Evolutionary conservation across 1,140 invertebrate genomes (phyloP).

Genomic region (Drosophila pseudoobscura): DNA sequence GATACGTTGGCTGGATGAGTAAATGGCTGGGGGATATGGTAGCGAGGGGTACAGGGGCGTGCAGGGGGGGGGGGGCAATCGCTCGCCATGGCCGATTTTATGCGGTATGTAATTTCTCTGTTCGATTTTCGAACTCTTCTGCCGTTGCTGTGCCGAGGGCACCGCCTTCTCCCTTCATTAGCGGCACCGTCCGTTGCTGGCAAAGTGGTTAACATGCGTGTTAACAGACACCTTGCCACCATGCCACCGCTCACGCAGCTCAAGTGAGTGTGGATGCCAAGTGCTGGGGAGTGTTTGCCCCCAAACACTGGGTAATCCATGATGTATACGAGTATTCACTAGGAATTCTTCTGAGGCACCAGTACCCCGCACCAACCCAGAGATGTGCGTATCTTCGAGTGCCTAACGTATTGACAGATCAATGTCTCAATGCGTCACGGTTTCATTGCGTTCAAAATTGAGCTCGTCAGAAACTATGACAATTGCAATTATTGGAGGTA

Average conservation of each 20-base stretch:
- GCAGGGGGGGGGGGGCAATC: conserved; percentile 10
- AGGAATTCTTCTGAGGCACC: conserved; percentile 41
- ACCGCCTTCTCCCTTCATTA: conserved; percentile 28
- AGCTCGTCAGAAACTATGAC: conserved; percentile 31
- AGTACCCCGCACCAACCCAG: background rate
- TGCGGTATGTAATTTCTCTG: conserved; percentile 41
- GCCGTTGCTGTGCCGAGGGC: conserved; percentile 5
- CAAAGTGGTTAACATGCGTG: conserved; percentile 64
- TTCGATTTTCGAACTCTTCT: conserved; percentile 39
- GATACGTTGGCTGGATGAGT: conserved; percentile 32
- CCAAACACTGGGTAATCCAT: conserved; percentile 38
- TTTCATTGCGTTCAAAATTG: conserved; percentile 51
- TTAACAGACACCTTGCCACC: conserved; percentile 47
- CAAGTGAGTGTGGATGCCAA: conserved; percentile 42
- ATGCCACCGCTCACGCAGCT: conserved; percentile 28
- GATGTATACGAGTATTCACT: conserved; percentile 28
- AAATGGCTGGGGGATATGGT: conserved; percentile 1
- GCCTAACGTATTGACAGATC: background rate
- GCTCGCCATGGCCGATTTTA: conserved; percentile 29
- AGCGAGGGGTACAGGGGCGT: background rate
- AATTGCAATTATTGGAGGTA: conserved; percentile 12
- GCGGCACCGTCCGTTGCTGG: conserved; percentile 16
- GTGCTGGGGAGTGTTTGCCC: conserved; percentile 23
- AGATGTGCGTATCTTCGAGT: background rate
- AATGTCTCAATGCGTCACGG: conserved; percentile 47